phyloP scores from a whole-genome alignment of 2,797 vertebrate species.

The Dermochelys coriacea region DNA sequence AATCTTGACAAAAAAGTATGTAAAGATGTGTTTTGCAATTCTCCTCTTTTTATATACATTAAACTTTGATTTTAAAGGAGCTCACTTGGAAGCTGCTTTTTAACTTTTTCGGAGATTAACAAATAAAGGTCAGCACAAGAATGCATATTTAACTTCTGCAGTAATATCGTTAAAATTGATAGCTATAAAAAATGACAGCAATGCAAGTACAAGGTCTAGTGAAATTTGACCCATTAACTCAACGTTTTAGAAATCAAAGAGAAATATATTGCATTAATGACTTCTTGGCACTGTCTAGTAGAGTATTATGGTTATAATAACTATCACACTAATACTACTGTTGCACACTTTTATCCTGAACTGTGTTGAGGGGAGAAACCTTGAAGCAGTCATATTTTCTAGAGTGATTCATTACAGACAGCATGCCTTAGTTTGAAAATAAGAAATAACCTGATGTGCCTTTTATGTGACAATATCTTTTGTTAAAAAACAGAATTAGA shows the following conservation, averaged over 20 bases:
- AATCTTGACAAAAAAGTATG: background rate
- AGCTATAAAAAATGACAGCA: conserved; percentile 26
- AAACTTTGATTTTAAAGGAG: background rate
- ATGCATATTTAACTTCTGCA: conserved; percentile 25
- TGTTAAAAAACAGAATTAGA: conserved; percentile 50
- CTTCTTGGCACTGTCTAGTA: conserved; percentile 72
- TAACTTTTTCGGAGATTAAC: background rate
- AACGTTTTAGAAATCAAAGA: conserved; percentile 64
- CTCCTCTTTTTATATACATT: background rate
- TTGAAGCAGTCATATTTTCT: conserved; percentile 62
- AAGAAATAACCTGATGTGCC: conserved; percentile 19
- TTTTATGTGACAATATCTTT: conserved; percentile 55
- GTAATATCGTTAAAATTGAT: conserved; percentile 14
- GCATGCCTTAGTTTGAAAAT: conserved; percentile 55
- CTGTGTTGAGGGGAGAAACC: conserved; percentile 34
- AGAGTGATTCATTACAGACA: conserved; percentile 55
- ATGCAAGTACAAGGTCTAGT: conserved; percentile 20
- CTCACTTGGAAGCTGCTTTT: background rate
- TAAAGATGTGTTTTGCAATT: background rate
- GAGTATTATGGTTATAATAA: conserved; percentile 76
- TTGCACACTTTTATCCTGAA: conserved; percentile 73
- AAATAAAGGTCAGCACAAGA: conserved; percentile 30
- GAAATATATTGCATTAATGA: conserved; percentile 77
- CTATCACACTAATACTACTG: conserved; percentile 74
- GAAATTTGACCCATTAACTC: conserved; percentile 75